phyloP scores from a whole-genome alignment of 2,113 vertebrate genomes.

The Sigmodon hispidus region DNA sequence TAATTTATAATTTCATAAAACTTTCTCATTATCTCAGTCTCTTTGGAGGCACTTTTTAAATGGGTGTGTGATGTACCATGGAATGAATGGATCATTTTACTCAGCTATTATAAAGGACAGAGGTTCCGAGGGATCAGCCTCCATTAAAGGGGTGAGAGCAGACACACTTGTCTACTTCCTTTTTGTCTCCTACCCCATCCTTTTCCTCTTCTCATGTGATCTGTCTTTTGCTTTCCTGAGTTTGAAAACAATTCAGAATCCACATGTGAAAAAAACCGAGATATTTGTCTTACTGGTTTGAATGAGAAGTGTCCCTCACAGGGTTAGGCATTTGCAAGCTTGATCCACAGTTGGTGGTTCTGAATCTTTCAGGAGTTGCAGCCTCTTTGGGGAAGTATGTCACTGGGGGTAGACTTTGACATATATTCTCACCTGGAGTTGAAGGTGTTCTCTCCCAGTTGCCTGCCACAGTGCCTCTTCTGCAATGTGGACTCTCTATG shows the following conservation, averaged over 20 bases:
- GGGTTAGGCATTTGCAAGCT: not conserved
- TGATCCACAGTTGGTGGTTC: not conserved
- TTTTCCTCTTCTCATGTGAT: not conserved
- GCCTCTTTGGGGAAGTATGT: not conserved
- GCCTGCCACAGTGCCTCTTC: not conserved
- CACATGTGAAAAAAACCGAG: not conserved
- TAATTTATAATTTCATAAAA: not conserved
- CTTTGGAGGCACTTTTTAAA: not conserved
- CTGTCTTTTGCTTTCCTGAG: not conserved
- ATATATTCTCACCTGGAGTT: too few relatives aligned
- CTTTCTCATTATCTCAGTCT: not conserved
- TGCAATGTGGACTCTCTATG: not conserved
- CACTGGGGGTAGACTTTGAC: not conserved
- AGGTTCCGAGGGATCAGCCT: not conserved
- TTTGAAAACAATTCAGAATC: not conserved
- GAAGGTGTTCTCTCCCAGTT: not conserved
- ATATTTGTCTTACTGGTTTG: not conserved
- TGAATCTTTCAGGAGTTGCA: too few relatives aligned
- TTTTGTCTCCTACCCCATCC: rapidly evolving
- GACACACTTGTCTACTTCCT: not conserved
- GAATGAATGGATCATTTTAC: not conserved
- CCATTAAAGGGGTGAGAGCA: not conserved
- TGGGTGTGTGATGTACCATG: not conserved
- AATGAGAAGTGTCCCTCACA: too few relatives aligned
- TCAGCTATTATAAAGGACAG: not conserved